Evolutionary conservation across 2,113 vertebrate genomes (phyloP).

Genomic region (Xerus inauris): DNA sequence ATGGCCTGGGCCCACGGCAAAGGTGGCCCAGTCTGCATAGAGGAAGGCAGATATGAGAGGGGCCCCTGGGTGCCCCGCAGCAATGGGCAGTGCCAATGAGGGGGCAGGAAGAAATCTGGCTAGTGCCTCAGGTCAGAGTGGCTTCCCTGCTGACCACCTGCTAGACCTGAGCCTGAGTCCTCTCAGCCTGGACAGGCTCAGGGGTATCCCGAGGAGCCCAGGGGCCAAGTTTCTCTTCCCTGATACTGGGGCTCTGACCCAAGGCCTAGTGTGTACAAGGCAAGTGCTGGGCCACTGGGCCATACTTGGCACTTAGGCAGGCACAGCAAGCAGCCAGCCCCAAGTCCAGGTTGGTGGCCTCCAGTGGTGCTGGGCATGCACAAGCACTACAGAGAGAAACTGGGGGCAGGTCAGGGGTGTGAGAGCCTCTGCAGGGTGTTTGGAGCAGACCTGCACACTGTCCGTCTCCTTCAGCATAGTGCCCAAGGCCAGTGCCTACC

Average conservation of each 20-base stretch:
- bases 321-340: too few species aligned
- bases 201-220: neutral
- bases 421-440: too few species aligned
- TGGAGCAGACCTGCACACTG: neutral
- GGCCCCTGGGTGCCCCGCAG: neutral
- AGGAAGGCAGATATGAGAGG: neutral
- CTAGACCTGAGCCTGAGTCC: rapidly evolving
- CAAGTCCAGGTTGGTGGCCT: neutral
- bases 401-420: rapidly evolving
- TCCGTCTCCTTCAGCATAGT: neutral
- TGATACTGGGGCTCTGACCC: neutral
- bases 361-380: rapidly evolving
- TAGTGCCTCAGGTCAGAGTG: rapidly evolving
- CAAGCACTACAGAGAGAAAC: too few species aligned
- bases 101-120: too few species aligned
- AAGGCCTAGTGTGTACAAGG: too few species aligned
- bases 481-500: neutral
- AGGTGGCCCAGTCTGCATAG: slow-evolving; percentile 94
- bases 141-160: rapidly evolving
- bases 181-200: neutral
- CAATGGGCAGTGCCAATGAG: rapidly evolving
- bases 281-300: neutral
- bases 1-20: slow-evolving; percentile 94
- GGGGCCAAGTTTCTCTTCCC: neutral
- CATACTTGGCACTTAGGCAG: neutral